These are phyloP conservation scores for Ernsta delagoae DNA, from an alignment of 2,888 invertebrate species.

Conservation along the genomic window DNA sequence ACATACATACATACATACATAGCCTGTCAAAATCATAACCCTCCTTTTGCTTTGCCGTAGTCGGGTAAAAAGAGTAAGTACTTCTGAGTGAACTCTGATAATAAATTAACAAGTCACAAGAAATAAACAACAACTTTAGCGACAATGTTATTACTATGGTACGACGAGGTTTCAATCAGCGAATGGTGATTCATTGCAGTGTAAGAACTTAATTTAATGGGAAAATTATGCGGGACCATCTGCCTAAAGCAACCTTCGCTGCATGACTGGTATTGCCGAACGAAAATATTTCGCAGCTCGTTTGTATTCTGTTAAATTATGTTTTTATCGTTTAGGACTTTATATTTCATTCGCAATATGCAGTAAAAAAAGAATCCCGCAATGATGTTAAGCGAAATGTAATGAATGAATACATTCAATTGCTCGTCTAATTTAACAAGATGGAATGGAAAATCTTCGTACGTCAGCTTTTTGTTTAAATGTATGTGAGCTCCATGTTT, in stretches of 20 bases:
- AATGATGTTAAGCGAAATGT: conserved; percentile 13
- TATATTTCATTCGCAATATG: conserved; percentile 14
- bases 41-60: too few species aligned
- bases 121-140: conserved; percentile 13
- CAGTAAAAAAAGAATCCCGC: conserved; percentile 1
- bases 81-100: conserved; percentile 10
- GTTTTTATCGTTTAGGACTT: conserved; percentile 23
- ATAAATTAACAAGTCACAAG: conserved; percentile 24
- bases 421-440: conserved; percentile 8
- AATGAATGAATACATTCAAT: conserved; percentile 18
- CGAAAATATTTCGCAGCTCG: conserved; percentile 30
- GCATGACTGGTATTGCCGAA: conserved; percentile 13
- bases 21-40: too few species aligned
- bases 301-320: conserved; percentile 27
- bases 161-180: conserved; percentile 43
- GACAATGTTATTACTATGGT: conserved; percentile 39
- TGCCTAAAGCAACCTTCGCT: conserved; percentile 26
- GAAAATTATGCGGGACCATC: conserved; percentile 41
- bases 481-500: conserved; percentile 6
- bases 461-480: conserved; percentile 13
- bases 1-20: too few species aligned
- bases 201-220: conserved; percentile 42
- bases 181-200: conserved; percentile 40
- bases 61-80: too few species aligned
- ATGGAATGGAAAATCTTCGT: conserved; percentile 14